Conservation (phyloP, 30 jellyfish, hydroid and myxozoan species). For the Aurelia sp. region DNA sequence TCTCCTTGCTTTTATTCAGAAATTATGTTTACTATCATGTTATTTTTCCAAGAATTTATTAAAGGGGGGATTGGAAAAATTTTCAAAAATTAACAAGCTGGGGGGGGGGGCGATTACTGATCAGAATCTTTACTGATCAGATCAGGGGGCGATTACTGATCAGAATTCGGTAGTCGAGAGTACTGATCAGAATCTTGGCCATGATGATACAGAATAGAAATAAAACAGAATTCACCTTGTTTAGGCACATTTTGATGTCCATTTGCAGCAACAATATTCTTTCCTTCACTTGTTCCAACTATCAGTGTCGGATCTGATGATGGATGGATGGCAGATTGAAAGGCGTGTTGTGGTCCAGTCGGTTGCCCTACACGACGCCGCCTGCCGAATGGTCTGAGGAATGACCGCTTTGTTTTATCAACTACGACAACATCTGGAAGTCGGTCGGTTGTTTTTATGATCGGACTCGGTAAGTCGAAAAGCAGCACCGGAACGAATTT, state of each 20-base stretch:
- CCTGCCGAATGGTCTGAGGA: conserved; percentile 43
- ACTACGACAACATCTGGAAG: conserved; percentile 70
- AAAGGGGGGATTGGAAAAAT: too few relatives aligned
- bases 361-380: conserved; percentile 35
- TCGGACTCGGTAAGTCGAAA: conserved; percentile 71
- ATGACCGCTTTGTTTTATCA: conserved; percentile 40
- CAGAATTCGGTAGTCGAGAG: too few relatives aligned
- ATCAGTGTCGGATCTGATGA: conserved; percentile 26
- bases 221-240: conserved; percentile 12
- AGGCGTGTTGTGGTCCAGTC: conserved; percentile 20
- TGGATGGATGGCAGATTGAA: conserved; percentile 53
- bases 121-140: too few relatives aligned
- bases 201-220: too few relatives aligned
- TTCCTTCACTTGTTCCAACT: conserved; percentile 20
- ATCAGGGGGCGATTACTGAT: too few relatives aligned
- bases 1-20: too few relatives aligned
- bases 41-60: too few relatives aligned
- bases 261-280: conserved; percentile 16
- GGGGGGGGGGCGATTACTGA: too few relatives aligned
- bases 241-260: conserved; percentile 39
- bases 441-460: conserved; percentile 14
- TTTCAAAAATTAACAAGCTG: too few relatives aligned
- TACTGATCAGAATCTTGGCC: too few relatives aligned
- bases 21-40: too few relatives aligned
- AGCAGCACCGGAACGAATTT: conserved; percentile 78